Percentiles rank a stretch among this genome's conserved stretches.
Conservation (phyloP, 2,888 invertebrate genomes). For the Andrena minutula region DNA sequence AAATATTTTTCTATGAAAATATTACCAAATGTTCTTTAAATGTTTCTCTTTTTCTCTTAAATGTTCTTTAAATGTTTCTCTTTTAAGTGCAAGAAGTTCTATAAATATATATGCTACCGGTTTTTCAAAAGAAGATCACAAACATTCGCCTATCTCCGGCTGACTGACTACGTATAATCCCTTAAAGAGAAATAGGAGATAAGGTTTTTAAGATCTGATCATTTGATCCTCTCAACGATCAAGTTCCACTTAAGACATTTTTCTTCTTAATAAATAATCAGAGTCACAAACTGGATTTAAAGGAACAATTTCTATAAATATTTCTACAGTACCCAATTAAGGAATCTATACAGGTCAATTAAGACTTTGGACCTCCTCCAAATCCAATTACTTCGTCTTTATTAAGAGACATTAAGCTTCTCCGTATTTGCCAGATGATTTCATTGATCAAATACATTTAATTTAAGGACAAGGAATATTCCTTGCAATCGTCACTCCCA, state of each 20-base stretch:
- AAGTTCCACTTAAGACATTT: background rate
- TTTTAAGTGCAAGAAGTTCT: too few species aligned
- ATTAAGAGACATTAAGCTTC: slow-evolving; percentile 1
- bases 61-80: too few species aligned
- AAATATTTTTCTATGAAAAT: too few species aligned
- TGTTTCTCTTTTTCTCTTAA: too few species aligned
- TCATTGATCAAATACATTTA: background rate
- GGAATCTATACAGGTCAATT: background rate
- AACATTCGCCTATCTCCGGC: too few species aligned
- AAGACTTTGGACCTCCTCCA: background rate
- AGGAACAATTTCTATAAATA: background rate
- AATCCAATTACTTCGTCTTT: background rate
- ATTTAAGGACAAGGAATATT: background rate
- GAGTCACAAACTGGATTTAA: background rate
- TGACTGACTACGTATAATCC: too few species aligned
- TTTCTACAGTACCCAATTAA: background rate
- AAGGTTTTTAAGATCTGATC: background rate
- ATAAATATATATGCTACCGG: too few species aligned
- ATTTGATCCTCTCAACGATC: background rate
- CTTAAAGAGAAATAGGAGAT: background rate
- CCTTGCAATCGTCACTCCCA: background rate
- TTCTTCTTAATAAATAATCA: background rate
- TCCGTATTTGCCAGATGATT: background rate
- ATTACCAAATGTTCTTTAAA: too few species aligned
- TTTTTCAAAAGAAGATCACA: too few species aligned